Evolutionary conservation across 2,113 vertebrate species (phyloP).

Genomic region (Psettodes erumei): DNA sequence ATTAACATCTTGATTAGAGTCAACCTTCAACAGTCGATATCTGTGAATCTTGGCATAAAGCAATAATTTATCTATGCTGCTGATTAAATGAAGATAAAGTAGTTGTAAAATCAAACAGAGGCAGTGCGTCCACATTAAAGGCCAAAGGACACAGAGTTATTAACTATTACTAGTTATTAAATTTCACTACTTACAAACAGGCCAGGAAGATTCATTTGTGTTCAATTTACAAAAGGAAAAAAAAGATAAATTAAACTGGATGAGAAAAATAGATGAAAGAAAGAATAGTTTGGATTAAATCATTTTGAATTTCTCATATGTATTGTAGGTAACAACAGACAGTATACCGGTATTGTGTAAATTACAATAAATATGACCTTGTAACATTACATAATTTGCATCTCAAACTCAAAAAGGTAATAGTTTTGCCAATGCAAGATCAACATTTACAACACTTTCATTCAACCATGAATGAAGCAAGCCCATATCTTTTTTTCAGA

Average conservation of each 20-base stretch:
- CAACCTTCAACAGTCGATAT: slow-evolving; percentile 10
- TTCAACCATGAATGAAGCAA: too few relatives aligned
- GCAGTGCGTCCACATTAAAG: background rate
- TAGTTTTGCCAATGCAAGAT: too few relatives aligned
- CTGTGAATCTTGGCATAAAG: background rate
- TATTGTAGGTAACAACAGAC: background rate
- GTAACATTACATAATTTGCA: background rate
- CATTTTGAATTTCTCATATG: background rate
- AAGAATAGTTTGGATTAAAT: background rate
- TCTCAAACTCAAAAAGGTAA: too few relatives aligned
- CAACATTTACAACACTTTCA: too few relatives aligned
- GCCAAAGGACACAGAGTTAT: background rate
- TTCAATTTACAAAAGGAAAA: background rate
- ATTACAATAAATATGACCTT: background rate
- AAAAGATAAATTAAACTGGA: too few relatives aligned
- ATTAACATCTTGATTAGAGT: slow-evolving; percentile 25
- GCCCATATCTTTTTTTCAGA: too few relatives aligned
- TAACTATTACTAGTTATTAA: background rate
- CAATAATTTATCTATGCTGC: slow-evolving; percentile 4
- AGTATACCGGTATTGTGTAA: background rate
- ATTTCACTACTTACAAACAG: background rate
- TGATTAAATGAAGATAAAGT: slow-evolving; percentile 22
- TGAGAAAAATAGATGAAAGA: too few relatives aligned
- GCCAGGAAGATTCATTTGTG: background rate
- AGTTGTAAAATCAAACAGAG: background rate